Percentiles rank a stretch among this genome's conserved stretches.
Evolutionary conservation across 2,113 vertebrate species (phyloP).

Genomic region (Neopipo cinnamomea): DNA sequence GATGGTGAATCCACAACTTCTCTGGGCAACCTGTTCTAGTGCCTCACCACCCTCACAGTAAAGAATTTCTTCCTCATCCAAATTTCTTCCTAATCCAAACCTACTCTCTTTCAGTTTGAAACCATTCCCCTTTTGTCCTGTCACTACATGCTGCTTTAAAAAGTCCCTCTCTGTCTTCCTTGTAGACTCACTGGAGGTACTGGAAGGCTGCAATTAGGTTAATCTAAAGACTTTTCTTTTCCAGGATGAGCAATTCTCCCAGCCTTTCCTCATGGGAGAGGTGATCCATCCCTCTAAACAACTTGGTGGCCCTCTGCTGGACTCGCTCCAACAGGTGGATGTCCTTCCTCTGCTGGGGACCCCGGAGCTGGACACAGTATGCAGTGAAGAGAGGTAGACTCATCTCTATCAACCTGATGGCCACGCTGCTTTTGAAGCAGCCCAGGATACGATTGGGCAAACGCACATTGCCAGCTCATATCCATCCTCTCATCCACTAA

Average conservation of each 20-base stretch:
- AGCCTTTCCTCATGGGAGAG: fast-evolving
- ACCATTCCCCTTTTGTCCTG: background rate
- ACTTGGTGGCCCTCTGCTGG: background rate
- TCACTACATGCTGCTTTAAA: background rate
- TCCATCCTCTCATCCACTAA: background rate
- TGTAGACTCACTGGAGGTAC: background rate
- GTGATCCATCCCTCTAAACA: background rate
- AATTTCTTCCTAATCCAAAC: background rate
- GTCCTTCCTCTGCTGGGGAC: background rate
- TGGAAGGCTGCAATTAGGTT: background rate
- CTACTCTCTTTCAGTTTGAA: background rate
- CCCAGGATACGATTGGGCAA: background rate
- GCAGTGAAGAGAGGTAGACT: background rate
- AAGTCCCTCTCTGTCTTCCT: background rate
- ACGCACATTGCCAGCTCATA: background rate
- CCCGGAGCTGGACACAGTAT: background rate
- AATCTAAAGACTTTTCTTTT: background rate
- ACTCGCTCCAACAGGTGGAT: background rate
- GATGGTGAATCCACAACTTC: background rate
- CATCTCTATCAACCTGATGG: background rate
- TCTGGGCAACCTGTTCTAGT: background rate
- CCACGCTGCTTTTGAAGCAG: background rate
- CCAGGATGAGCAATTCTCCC: background rate
- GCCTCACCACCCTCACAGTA: background rate
- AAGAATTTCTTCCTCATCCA: background rate